A percentile compares a stretch with the other conserved stretches of the same genome.
These are phyloP conservation scores for Argyresthia albistria DNA, from an alignment of 2,888 invertebrate species.

Conservation along the genomic window DNA sequence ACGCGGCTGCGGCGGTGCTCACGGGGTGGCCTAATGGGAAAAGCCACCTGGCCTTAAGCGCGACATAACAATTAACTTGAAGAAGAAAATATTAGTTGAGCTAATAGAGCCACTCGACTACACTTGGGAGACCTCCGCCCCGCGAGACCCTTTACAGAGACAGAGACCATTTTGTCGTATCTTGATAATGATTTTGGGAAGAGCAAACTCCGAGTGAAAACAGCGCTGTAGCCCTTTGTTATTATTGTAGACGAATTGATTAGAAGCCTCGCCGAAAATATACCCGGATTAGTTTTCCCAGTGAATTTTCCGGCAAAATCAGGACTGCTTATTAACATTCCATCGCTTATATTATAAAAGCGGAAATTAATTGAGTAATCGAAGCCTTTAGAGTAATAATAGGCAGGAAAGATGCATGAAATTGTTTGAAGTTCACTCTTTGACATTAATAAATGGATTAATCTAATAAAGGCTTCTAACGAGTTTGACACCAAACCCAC, in stretches of 20 bases:
- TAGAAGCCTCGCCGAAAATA: constrained; percentile 47
- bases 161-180: constrained; percentile 57
- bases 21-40: constrained; percentile 57
- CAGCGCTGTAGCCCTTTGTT: constrained; percentile 23
- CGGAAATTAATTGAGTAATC: too few species aligned
- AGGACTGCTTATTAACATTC: too few species aligned
- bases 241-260: constrained; percentile 61
- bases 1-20: constrained; percentile 44
- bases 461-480: neutral
- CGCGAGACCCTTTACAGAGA: constrained; percentile 55
- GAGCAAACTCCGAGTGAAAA: constrained; percentile 36
- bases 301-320: constrained; percentile 25
- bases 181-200: constrained; percentile 56
- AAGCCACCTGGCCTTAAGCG: constrained; percentile 66
- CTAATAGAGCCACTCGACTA: constrained; percentile 64
- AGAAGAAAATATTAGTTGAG: constrained; percentile 68
- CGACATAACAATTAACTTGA: constrained; percentile 67
- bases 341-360: too few species aligned
- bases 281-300: constrained; percentile 56
- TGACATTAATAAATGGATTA: constrained; percentile 5
- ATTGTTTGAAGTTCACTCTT: constrained; percentile 6
- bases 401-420: neutral
- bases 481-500: too few species aligned
- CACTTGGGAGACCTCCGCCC: constrained; percentile 49
- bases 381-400: too few species aligned